Percentiles rank a stretch among this genome's conserved stretches.
These are phyloP conservation scores for Drosophila ironensis DNA, from an alignment of 1,140 invertebrate species.

Conservation along the genomic window DNA sequence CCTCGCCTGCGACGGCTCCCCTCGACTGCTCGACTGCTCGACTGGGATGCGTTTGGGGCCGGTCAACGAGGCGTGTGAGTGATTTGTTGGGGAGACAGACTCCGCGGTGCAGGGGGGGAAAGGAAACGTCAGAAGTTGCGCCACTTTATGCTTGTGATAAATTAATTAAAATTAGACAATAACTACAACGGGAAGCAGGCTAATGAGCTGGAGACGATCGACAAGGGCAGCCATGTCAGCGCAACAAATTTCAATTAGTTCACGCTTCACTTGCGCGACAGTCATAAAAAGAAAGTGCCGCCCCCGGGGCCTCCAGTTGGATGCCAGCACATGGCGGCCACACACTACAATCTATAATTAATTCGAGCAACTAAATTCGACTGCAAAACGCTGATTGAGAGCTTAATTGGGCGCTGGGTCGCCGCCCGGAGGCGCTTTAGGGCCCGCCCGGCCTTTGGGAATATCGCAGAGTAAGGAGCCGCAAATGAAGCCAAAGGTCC, in stretches of 20 bases:
- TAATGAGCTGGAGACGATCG: slow-evolving; percentile 72
- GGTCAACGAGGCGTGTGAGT: slow-evolving; percentile 73
- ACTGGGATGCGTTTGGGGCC: too few species aligned
- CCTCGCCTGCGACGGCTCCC: not conserved
- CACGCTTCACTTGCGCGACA: slow-evolving; percentile 74
- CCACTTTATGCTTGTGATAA: slow-evolving; percentile 77
- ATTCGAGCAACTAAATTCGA: slow-evolving; percentile 54
- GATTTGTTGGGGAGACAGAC: slow-evolving; percentile 58
- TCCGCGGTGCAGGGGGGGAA: slow-evolving; percentile 5
- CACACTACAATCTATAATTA: slow-evolving; percentile 68
- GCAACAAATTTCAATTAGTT: slow-evolving; percentile 81
- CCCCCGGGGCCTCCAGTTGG: slow-evolving; percentile 23
- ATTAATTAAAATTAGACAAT: slow-evolving; percentile 81
- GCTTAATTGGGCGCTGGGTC: slow-evolving; percentile 65
- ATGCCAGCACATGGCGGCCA: slow-evolving; percentile 15
- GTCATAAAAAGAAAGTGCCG: slow-evolving; percentile 73
- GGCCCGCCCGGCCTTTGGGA: slow-evolving; percentile 45
- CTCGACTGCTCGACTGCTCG: too few species aligned
- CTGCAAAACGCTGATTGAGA: slow-evolving; percentile 55
- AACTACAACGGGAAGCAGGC: slow-evolving; percentile 62
- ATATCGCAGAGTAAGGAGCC: slow-evolving; percentile 52
- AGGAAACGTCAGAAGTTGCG: slow-evolving; percentile 43
- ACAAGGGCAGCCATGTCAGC: slow-evolving; percentile 69
- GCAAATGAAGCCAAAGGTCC: slow-evolving; percentile 55
- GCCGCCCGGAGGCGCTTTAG: slow-evolving; percentile 55